Evolutionary conservation across 2,113 vertebrate species (phyloP).

Genomic region (Podarcis cretensis): DNA sequence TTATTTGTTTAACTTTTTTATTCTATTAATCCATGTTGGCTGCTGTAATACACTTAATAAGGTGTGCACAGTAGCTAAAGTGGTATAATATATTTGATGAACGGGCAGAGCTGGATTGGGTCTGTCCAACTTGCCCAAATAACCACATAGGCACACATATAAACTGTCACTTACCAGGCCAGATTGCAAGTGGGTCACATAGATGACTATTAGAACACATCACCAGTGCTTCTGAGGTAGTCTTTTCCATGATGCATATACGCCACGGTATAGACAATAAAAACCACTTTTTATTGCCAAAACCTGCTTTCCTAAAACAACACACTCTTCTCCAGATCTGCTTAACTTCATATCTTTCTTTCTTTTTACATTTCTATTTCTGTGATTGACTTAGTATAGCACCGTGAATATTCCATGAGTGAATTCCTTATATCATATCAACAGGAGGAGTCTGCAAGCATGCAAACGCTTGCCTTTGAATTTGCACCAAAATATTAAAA

Average conservation of each 20-base stretch:
- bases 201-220: background rate
- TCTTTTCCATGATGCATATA: background rate
- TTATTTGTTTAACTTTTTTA: background rate
- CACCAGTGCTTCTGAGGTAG: background rate
- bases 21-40: background rate
- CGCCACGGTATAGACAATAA: background rate
- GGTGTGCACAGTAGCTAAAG: background rate
- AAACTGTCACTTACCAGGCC: no score
- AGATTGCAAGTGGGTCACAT: background rate
- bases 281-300: background rate
- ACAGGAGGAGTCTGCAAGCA: background rate
- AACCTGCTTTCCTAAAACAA: background rate
- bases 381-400: background rate
- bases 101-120: background rate
- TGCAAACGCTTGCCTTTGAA: background rate
- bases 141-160: background rate
- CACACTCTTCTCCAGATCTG: background rate
- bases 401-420: background rate
- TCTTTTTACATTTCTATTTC: background rate
- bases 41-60: background rate
- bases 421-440: background rate
- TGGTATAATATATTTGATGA: background rate
- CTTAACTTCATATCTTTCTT: background rate
- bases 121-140: background rate
- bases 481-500: background rate